Conservation (phyloP, 1,140 invertebrate genomes). For the Bombus polaris region DNA sequence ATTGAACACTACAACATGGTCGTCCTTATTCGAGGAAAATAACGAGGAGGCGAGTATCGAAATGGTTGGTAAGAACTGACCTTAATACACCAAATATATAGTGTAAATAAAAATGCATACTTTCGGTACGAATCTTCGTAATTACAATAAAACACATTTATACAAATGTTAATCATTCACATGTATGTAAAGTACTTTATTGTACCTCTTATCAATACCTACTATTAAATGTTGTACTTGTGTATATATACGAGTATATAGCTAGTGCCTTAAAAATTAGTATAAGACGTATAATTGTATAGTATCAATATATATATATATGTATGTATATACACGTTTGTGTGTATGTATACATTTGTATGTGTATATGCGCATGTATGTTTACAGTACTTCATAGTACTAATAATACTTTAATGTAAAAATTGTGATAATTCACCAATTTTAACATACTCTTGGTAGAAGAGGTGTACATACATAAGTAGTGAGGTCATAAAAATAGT, state of each 20-base stretch:
- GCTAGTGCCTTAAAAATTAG: conserved; percentile 35
- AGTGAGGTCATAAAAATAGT: not conserved
- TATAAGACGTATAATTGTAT: conserved; percentile 49
- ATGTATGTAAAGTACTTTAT: conserved; percentile 18
- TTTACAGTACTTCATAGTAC: not conserved
- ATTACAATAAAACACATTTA: not conserved
- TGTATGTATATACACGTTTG: not conserved
- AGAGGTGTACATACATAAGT: not conserved
- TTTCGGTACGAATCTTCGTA: not conserved
- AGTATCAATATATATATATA: not conserved
- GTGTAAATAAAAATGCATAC: conserved; percentile 38
- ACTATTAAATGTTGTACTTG: conserved; percentile 8
- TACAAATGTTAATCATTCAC: not conserved
- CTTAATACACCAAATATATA: conserved; percentile 20
- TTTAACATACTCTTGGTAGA: not conserved
- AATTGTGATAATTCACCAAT: conserved; percentile 19
- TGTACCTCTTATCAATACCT: conserved; percentile 9
- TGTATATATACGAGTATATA: not conserved
- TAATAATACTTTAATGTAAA: not conserved
- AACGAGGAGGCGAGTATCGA: conserved; percentile 18
- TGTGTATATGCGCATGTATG: not conserved
- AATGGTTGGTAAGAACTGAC: conserved; percentile 6
- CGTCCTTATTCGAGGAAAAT: conserved; percentile 50
- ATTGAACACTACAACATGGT: conserved; percentile 80
- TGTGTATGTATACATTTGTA: not conserved